phyloP scores from a whole-genome alignment of 1,140 invertebrate species.

The Lordiphosa stackelbergi region DNA sequence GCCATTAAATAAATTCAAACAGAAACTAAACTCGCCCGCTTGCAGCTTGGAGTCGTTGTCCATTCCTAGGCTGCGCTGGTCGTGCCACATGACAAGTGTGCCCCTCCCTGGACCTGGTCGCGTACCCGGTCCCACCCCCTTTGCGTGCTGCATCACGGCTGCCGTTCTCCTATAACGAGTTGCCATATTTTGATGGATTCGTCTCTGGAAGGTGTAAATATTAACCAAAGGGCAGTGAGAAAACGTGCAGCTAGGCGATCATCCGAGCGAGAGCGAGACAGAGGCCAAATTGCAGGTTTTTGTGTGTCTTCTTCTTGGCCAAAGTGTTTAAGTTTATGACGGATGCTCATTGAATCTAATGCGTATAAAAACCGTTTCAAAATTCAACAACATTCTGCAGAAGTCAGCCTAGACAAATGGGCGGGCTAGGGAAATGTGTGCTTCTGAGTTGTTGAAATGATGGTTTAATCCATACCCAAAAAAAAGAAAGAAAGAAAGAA shows the following conservation, averaged over 20 bases:
- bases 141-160: slow-evolving; percentile 19
- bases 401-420: no score
- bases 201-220: slow-evolving; percentile 66
- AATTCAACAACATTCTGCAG: no score
- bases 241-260: slow-evolving; percentile 42
- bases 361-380: slow-evolving; percentile 30
- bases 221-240: slow-evolving; percentile 67
- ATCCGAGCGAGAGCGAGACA: background rate
- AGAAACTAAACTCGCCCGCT: slow-evolving; percentile 61
- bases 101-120: slow-evolving; percentile 27
- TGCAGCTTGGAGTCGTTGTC: background rate
- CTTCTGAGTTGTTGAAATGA: no score
- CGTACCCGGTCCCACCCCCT: slow-evolving; percentile 23
- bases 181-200: slow-evolving; percentile 71
- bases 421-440: no score
- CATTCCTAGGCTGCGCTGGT: slow-evolving; percentile 10
- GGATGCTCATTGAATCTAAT: slow-evolving; percentile 48
- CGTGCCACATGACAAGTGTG: slow-evolving; percentile 64
- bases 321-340: slow-evolving; percentile 41
- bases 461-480: no score
- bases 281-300: slow-evolving; percentile 4
- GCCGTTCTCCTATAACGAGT: slow-evolving; percentile 49
- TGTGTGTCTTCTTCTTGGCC: slow-evolving; percentile 17
- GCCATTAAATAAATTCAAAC: slow-evolving; percentile 72
- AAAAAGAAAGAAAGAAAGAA: no score